Base-by-base conservation (phyloP, 2,113 vertebrate species). In the Nestor notabilis region DNA sequence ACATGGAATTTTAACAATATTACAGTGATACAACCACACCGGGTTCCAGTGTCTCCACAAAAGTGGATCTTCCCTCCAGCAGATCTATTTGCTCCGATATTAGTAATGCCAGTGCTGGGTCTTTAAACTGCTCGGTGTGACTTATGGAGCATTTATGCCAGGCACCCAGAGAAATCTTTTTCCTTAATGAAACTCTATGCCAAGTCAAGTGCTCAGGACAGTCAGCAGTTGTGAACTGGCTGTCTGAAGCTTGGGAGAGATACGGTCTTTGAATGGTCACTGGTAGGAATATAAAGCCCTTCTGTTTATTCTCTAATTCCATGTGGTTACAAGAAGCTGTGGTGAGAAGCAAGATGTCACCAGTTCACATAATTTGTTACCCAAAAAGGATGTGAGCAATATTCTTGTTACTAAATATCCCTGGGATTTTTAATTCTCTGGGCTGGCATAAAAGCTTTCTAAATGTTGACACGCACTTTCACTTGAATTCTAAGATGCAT, bases 321-420 rank as follows among this genome's bases (percentile, higher is more conserved):
- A n/a, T 25, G 63, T n/a, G 49, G 66, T 83, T 88, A 74, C 1
- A 2, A 69, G 55, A 71, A 68, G 17, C 35, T 82, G 65, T 29
- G 39, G 33, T 10, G 13, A 70, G 44, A 78, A 52, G 43, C 44
- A 85, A 35, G 52, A 85, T 77, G 76, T 61, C 70, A 29, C n/a
- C 55, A 55, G 46, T 70, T 94, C 63, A 76, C 35, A 11, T 31
- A 37, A 87, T 52, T 29, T 56, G 46, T 58, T 43, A 66, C 20
- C 64, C 79, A 86, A 58, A 70, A 68, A 87, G 69, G 84, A 91
- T 46, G 43, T 72, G 47, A 95, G 33, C 46, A 66, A 74, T 41
- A 78, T 33, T 70, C 72, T 63, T 60, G 25, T 25, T 39, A 23
- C 53, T 65, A 55, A 72, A 64, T 31, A 90, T 47, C 70, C 65